Conservation (phyloP, 2,797 vertebrate genomes). For the Gobionotothen gibberifrons region DNA sequence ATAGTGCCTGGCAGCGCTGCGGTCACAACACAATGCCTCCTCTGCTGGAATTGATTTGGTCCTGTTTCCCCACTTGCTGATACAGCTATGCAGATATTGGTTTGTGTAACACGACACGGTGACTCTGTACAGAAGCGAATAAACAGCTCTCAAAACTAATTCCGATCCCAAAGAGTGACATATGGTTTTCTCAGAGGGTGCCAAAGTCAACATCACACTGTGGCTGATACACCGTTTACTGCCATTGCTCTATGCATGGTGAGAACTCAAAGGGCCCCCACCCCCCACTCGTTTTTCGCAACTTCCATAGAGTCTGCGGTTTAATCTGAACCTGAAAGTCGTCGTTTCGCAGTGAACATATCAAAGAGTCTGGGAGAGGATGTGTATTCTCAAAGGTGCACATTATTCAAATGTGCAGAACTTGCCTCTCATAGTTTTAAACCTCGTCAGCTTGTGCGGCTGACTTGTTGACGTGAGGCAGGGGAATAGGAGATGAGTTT, state of each 20-base stretch:
- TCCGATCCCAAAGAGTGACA: slow-evolving; percentile 62
- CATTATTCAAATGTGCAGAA: slow-evolving; percentile 74
- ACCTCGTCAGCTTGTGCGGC: slow-evolving; percentile 49
- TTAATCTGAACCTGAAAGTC: slow-evolving; percentile 74
- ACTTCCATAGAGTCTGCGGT: slow-evolving; percentile 56
- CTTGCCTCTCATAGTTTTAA: slow-evolving; percentile 56
- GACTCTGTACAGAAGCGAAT: slow-evolving; percentile 42
- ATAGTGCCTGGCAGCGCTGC: slow-evolving; percentile 22
- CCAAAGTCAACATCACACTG: slow-evolving; percentile 75
- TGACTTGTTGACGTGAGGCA: slow-evolving; percentile 53
- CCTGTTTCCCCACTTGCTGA: slow-evolving; percentile 38
- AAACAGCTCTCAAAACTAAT: slow-evolving; percentile 69
- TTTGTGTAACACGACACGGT: slow-evolving; percentile 58
- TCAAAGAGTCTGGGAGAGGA: slow-evolving; percentile 68
- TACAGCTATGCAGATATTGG: slow-evolving; percentile 55
- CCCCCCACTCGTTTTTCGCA: slow-evolving; percentile 5
- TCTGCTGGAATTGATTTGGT: slow-evolving; percentile 49
- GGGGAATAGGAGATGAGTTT: slow-evolving; percentile 59
- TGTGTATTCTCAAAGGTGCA: slow-evolving; percentile 70
- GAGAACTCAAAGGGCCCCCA: slow-evolving; percentile 42
- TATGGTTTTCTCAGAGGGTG: slow-evolving; percentile 59
- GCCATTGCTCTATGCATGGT: slow-evolving; percentile 67
- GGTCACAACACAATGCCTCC: slow-evolving; percentile 9
- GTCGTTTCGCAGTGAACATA: slow-evolving; percentile 65
- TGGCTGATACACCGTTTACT: slow-evolving; percentile 76